phyloP scores from a whole-genome alignment of 2,888 invertebrate species.

The Caenorhabditis doughertyi region DNA sequence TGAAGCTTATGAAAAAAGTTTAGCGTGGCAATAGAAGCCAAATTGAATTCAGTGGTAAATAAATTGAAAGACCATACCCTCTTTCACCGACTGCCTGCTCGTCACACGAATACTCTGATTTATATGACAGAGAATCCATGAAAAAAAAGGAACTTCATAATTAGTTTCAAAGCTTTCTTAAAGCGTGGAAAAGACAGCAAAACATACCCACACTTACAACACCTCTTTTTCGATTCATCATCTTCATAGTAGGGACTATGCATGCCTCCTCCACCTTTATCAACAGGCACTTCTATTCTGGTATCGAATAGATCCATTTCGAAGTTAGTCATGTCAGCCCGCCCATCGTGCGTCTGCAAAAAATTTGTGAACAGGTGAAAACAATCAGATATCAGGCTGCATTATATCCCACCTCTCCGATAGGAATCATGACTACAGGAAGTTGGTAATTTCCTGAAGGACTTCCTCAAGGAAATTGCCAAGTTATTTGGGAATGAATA shows the following conservation, averaged over 20 bases:
- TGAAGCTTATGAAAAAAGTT: not conserved
- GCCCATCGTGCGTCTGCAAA: conserved; percentile 80
- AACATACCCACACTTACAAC: conserved; percentile 69
- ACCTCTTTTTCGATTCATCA: conserved; percentile 64
- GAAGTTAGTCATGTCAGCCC: conserved; percentile 82
- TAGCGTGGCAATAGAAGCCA: not conserved
- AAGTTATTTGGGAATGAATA: not conserved
- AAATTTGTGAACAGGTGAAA: conserved; percentile 2
- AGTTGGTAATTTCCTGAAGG: conserved; percentile 14
- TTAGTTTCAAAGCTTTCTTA: conserved; percentile 1
- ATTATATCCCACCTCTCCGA: conserved; percentile 69
- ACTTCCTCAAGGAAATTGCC: conserved; percentile 11
- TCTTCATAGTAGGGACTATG: conserved; percentile 65
- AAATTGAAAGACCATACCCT: not conserved
- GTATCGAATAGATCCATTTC: conserved; percentile 81
- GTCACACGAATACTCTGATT: conserved; percentile 27
- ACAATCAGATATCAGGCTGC: not conserved
- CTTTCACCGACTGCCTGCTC: not conserved
- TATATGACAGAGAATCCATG: conserved; percentile 24
- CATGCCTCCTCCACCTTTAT: conserved; percentile 63
- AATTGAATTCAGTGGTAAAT: not conserved
- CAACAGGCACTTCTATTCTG: conserved; percentile 65
- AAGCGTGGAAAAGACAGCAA: conserved; percentile 23
- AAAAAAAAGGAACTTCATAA: conserved; percentile 7
- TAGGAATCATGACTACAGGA: conserved; percentile 65